These are phyloP conservation scores for Amphiprion clarkii DNA, from an alignment of 2,797 vertebrate species.

Conservation along the genomic window DNA sequence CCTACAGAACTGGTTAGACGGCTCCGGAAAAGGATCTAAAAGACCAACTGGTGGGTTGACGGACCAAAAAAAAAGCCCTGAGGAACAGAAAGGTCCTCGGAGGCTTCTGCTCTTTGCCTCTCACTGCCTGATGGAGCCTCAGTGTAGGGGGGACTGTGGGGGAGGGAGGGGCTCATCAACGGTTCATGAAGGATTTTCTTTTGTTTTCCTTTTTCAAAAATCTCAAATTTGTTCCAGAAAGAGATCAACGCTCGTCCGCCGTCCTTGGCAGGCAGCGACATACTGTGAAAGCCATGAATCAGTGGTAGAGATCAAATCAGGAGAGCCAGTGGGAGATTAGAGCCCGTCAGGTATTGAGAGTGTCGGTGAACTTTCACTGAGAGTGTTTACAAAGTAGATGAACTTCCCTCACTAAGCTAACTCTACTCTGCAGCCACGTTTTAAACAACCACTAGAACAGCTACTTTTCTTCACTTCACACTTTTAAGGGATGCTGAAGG, in stretches of 20 bases:
- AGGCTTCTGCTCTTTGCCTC: constrained; percentile 27
- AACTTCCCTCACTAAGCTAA: constrained; percentile 33
- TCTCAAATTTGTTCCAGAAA: constrained; percentile 39
- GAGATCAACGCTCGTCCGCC: constrained; percentile 16
- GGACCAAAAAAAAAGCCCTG: constrained; percentile 51
- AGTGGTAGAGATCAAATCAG: constrained; percentile 50
- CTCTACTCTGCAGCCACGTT: constrained; percentile 35
- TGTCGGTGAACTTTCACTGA: constrained; percentile 53
- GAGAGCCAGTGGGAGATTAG: constrained; percentile 50
- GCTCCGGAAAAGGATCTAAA: constrained; percentile 3
- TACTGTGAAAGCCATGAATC: constrained; percentile 69
- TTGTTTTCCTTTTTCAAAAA: constrained; percentile 18
- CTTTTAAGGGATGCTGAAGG: constrained; percentile 73
- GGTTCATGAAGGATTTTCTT: constrained; percentile 79
- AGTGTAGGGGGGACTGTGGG: background rate
- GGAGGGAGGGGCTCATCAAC: constrained; percentile 17
- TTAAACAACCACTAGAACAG: constrained; percentile 64
- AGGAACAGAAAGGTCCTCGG: constrained; percentile 20
- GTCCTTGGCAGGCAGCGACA: constrained; percentile 8
- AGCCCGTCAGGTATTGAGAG: constrained; percentile 54
- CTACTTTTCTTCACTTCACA: background rate
- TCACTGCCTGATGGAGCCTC: constrained; percentile 50
- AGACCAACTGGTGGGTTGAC: constrained; percentile 10
- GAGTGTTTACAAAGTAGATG: constrained; percentile 78
- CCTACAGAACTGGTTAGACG: background rate